Base-by-base conservation (phyloP, 1,140 invertebrate genomes). In the Hyles euphorbiae region DNA sequence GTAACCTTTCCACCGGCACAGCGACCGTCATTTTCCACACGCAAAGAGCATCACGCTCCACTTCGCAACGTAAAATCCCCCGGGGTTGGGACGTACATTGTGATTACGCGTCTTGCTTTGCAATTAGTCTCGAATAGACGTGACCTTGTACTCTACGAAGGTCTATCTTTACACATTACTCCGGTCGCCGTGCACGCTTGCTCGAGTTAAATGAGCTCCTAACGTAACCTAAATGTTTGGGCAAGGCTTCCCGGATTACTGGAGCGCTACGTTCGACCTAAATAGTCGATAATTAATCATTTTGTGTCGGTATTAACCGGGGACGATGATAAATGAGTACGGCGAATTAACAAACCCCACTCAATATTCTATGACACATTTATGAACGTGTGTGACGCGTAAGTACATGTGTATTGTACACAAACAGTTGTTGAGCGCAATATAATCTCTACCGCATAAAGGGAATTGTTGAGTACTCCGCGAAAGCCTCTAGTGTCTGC, bases 261-360 rank as follows among this genome's bases (percentile, higher is more conserved):
- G 50, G 59, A 47, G 65, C 62, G 68, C 74, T 68, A 75, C 72
- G 71, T 75, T 74, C 70, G 72, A 71, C 72, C 69, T 63, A 56
- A 72, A 78, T 78, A 60, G 66, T 68, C 61, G 60, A 72, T 81
- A 76, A 81, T 83, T 77, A 81, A 83, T 83, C 70, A 83, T 79
- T 78, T 74, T 65, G 61, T 73, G 57, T 63, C 55, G 53, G 63
- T 79, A 54, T 54, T 54, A 54, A 54, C 36, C 34, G 53, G 10
- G 33, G 53, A 54, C 43, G 36, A n/a, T 54, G 53, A 44, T 44
- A 44, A 54, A 54, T 54, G 34, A 11, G 7, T 54, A 62, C 67
- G 63, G 53, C 48, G 61, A 69, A 72, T 76, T 68, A 71, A 77
- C 34, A 43, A 32, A 54, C 22, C 53, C 34, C 5, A 33, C 36